Conservation (phyloP, 2,888 invertebrate genomes). For the Philonicus albiceps region DNA sequence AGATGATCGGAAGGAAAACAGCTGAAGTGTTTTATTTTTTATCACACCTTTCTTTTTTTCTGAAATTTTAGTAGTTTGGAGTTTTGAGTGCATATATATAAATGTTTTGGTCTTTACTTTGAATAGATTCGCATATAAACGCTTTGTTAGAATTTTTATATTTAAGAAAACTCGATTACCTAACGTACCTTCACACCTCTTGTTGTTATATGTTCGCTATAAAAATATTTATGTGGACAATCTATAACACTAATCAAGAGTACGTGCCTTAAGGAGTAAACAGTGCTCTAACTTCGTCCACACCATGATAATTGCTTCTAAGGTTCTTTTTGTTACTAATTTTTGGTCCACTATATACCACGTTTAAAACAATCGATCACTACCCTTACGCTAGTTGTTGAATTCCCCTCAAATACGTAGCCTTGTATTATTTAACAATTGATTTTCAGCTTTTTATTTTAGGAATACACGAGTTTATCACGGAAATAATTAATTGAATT, state of each 20-base stretch:
- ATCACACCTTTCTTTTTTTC: background rate
- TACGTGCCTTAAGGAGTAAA: background rate
- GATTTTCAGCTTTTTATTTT: background rate
- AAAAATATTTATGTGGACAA: background rate
- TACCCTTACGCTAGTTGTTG: background rate
- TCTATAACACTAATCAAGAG: background rate
- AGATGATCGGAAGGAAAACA: background rate
- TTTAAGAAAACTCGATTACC: background rate
- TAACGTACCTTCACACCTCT: background rate
- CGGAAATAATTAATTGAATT: background rate
- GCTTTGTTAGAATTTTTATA: background rate
- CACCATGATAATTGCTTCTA: background rate
- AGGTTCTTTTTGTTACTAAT: constrained; percentile 2
- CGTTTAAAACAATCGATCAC: constrained; percentile 13
- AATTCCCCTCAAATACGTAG: background rate
- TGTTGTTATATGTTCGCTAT: background rate
- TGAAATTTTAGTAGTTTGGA: background rate
- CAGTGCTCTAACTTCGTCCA: background rate
- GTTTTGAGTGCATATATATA: background rate
- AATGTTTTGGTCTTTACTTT: background rate
- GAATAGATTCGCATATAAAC: background rate
- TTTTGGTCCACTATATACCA: constrained; percentile 38
- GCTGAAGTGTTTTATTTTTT: background rate
- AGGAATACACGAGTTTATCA: background rate
- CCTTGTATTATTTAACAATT: background rate